Conservation (phyloP, 2,113 vertebrate genomes). For the Boulengeromyrus knoepffleri region DNA sequence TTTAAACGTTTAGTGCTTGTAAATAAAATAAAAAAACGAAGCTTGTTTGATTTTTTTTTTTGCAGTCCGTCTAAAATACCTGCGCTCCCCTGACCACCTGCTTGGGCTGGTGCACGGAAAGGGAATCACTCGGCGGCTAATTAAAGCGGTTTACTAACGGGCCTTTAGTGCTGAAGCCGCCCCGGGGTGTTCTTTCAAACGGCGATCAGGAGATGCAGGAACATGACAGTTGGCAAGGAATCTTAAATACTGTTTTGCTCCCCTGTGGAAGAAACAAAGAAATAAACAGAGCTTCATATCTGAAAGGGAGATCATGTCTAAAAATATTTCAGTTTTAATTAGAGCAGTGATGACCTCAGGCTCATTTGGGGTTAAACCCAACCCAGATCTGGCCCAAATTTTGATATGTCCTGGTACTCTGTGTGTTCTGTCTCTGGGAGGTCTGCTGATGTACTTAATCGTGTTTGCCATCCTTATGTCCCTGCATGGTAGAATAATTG, state of each 20-base stretch:
- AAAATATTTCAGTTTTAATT: slow-evolving; percentile 55
- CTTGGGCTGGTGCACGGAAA: slow-evolving; percentile 33
- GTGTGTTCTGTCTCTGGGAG: not conserved
- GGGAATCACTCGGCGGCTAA: slow-evolving; percentile 37
- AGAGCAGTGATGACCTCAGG: slow-evolving; percentile 46
- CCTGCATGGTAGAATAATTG: not conserved
- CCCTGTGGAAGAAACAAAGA: slow-evolving; percentile 29
- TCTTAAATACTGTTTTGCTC: slow-evolving; percentile 55
- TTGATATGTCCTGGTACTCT: slow-evolving; percentile 34
- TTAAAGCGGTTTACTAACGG: slow-evolving; percentile 52
- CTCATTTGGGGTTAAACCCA: slow-evolving; percentile 38
- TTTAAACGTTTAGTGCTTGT: not conserved
- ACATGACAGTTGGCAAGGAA: slow-evolving; percentile 55
- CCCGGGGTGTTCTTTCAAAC: slow-evolving; percentile 44
- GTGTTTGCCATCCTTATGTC: not conserved
- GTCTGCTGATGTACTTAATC: not conserved
- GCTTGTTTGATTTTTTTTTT: not conserved
- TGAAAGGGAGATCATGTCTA: slow-evolving; percentile 36
- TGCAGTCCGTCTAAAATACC: slow-evolving; percentile 42
- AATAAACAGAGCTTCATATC: slow-evolving; percentile 31
- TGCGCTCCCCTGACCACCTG: slow-evolving; percentile 40
- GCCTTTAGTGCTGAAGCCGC: slow-evolving; percentile 49
- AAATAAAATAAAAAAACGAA: not conserved
- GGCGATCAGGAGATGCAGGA: slow-evolving; percentile 31
- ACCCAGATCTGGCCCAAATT: slow-evolving; percentile 29